These are phyloP conservation scores for Drosophila melanica DNA, from an alignment of 1,140 invertebrate genomes.

Conservation along the genomic window DNA sequence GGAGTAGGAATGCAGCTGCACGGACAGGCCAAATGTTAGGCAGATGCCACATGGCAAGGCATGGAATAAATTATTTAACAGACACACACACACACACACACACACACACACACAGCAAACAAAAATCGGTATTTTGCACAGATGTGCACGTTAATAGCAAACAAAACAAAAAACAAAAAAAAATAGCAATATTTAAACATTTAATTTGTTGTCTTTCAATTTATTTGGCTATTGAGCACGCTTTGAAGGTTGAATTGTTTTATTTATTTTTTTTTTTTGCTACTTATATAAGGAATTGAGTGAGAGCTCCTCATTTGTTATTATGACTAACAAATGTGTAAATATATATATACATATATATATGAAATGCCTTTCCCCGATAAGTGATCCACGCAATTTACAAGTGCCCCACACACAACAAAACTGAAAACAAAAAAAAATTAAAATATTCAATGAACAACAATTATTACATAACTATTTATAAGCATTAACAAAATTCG, in stretches of 20 bases:
- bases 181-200: slow-evolving; percentile 39
- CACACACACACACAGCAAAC: background rate
- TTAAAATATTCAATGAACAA: slow-evolving; percentile 52
- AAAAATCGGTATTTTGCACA: slow-evolving; percentile 65
- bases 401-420: slow-evolving; percentile 47
- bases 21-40: slow-evolving; percentile 42
- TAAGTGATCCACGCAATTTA: slow-evolving; percentile 50
- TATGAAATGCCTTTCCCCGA: slow-evolving; percentile 55
- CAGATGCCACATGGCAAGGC: slow-evolving; percentile 50
- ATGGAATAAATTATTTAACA: slow-evolving; percentile 69
- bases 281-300: slow-evolving; percentile 34
- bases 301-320: slow-evolving; percentile 23
- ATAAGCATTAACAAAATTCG: slow-evolving; percentile 33
- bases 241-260: slow-evolving; percentile 54
- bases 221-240: slow-evolving; percentile 65
- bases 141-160: slow-evolving; percentile 55
- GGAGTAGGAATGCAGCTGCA: slow-evolving; percentile 38
- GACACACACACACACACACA: slow-evolving; percentile 12
- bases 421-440: slow-evolving; percentile 19
- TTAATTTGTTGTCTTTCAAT: slow-evolving; percentile 43
- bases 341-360: too few species aligned
- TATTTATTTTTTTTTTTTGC: slow-evolving; percentile 20
- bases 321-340: background rate
- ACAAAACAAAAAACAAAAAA: slow-evolving; percentile 36
- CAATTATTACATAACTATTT: slow-evolving; percentile 60